Evolutionary conservation across 2,888 invertebrate species (phyloP).

Genomic region (Synanthedon tipuliformis): DNA sequence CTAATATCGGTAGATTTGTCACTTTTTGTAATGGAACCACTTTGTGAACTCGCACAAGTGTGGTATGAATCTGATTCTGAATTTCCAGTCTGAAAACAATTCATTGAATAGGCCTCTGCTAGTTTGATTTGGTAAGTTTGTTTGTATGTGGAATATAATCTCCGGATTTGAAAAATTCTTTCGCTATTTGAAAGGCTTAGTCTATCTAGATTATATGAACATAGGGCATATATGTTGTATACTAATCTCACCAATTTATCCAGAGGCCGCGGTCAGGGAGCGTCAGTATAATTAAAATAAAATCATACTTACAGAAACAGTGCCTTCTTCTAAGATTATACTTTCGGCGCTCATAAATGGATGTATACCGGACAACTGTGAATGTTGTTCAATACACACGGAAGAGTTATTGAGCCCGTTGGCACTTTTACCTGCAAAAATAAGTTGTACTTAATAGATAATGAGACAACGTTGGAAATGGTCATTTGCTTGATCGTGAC

Average conservation of each 20-base stretch:
- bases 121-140: too few species aligned
- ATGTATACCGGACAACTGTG: conserved; percentile 77
- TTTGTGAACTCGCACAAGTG: conserved; percentile 61
- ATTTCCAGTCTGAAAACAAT: conserved; percentile 34
- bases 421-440: not conserved
- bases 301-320: not conserved
- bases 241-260: too few species aligned
- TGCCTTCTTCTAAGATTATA: conserved; percentile 35
- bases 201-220: too few species aligned
- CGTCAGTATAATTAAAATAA: not conserved
- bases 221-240: too few species aligned
- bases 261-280: too few species aligned
- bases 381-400: conserved; percentile 27
- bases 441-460: too few species aligned
- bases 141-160: too few species aligned
- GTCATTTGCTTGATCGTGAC: too few species aligned
- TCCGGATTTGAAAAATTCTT: too few species aligned
- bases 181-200: too few species aligned
- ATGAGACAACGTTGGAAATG: too few species aligned
- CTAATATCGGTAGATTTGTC: conserved; percentile 62
- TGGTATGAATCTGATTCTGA: conserved; percentile 59
- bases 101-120: not conserved
- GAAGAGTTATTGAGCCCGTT: not conserved
- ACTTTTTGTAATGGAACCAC: conserved; percentile 42
- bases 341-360: conserved; percentile 81